These are phyloP conservation scores for Hypomecis atomaria DNA, from an alignment of 2,888 invertebrate genomes.

Conservation along the genomic window DNA sequence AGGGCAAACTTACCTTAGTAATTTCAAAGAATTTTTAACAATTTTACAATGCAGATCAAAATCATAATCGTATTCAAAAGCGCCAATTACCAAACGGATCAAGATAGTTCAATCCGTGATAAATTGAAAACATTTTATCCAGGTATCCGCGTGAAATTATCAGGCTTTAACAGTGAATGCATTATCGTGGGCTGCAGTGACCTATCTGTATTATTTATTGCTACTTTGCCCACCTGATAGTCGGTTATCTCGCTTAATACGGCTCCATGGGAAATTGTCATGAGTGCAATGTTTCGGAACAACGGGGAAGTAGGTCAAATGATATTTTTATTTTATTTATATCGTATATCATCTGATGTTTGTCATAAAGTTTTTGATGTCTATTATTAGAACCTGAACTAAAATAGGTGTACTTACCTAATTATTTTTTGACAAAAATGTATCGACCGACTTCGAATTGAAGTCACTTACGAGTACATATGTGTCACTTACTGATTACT, in stretches of 20 bases:
- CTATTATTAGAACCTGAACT: no score
- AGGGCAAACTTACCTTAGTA: no score
- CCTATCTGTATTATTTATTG: conserved; percentile 20
- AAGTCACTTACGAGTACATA: no score
- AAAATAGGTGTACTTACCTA: no score
- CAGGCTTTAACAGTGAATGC: conserved; percentile 5
- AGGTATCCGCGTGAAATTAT: conserved; percentile 4
- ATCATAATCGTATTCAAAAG: no score
- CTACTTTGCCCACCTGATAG: conserved; percentile 21
- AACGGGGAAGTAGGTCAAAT: conserved; percentile 1
- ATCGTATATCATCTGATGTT: not conserved
- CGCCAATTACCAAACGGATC: not conserved
- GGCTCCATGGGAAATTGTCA: conserved; percentile 23
- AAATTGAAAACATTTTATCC: conserved; percentile 7
- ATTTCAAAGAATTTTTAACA: no score
- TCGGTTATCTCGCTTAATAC: conserved; percentile 19
- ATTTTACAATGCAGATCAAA: no score
- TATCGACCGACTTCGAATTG: no score
- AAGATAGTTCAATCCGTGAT: not conserved
- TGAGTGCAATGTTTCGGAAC: conserved; percentile 16
- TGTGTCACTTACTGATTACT: no score
- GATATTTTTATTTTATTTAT: not conserved
- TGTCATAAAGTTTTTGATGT: no score
- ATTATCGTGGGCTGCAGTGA: conserved; percentile 18
- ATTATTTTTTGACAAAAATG: no score